Conservation (phyloP, 2,113 vertebrate species). For the Apodemus speciosus region DNA sequence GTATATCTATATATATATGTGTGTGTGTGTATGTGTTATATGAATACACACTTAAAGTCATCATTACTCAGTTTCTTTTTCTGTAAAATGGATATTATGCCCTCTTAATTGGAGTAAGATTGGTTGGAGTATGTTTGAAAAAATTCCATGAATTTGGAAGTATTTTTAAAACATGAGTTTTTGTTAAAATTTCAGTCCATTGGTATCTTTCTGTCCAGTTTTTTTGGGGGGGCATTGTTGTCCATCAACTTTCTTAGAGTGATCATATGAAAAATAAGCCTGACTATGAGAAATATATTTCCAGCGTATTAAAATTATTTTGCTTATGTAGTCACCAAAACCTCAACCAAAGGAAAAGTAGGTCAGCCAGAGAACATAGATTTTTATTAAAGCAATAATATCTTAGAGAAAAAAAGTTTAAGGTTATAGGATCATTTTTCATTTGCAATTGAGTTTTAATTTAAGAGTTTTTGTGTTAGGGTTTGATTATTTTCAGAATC, state of each 20-base stretch:
- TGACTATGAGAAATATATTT: not conserved
- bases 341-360: slow-evolving; percentile 26
- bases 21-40: too few relatives aligned
- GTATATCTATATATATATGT: too few relatives aligned
- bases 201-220: not conserved
- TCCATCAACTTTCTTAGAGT: not conserved
- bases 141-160: not conserved
- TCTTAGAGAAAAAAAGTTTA: slow-evolving; percentile 1
- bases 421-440: slow-evolving; percentile 55
- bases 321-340: slow-evolving; percentile 35
- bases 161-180: not conserved
- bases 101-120: too few relatives aligned
- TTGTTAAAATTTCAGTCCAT: not conserved
- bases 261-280: slow-evolving; percentile 43
- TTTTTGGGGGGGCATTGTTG: not conserved
- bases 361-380: slow-evolving; percentile 44
- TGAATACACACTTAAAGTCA: not conserved
- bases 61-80: not conserved
- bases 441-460: slow-evolving; percentile 60
- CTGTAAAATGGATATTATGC: not conserved
- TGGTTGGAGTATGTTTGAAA: not conserved
- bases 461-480: slow-evolving; percentile 36
- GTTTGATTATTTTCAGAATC: slow-evolving; percentile 60
- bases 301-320: slow-evolving; percentile 45
- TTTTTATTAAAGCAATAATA: slow-evolving; percentile 71